Conservation (phyloP, 1,140 invertebrate genomes). For the Halyomorpha halys region DNA sequence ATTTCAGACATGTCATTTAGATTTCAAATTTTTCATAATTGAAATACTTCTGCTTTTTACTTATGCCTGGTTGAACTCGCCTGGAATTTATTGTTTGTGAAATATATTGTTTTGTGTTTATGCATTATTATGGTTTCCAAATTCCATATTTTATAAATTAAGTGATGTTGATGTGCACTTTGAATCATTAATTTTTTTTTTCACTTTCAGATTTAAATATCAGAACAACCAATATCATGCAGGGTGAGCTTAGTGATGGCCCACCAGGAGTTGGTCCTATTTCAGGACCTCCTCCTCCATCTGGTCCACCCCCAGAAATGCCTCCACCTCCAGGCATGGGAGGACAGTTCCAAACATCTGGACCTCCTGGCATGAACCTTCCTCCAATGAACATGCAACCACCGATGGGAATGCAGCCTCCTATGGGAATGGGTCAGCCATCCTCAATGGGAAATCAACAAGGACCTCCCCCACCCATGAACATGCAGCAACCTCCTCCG, state of each 20-base stretch:
- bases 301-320: slow-evolving; percentile 21
- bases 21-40: no score
- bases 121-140: no score
- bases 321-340: slow-evolving; percentile 19
- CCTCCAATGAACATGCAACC: slow-evolving; percentile 13
- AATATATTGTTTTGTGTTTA: no score
- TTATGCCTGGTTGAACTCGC: no score
- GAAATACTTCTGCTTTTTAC: no score
- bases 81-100: no score
- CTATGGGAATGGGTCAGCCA: slow-evolving; percentile 14
- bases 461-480: slow-evolving; percentile 1
- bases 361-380: slow-evolving; percentile 15
- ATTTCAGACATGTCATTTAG: no score
- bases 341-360: slow-evolving; percentile 3
- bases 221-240: slow-evolving; percentile 7
- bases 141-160: no score
- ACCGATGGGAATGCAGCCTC: slow-evolving; percentile 8
- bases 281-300: slow-evolving; percentile 20
- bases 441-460: not conserved
- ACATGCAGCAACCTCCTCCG: slow-evolving; percentile 15
- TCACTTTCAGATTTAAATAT: slow-evolving; percentile 17
- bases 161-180: no score
- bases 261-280: slow-evolving; percentile 22
- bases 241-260: slow-evolving; percentile 16
- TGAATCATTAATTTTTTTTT: not conserved